Percentiles rank a stretch among this genome's conserved stretches.
Conservation (phyloP, 1,140 invertebrate species). For the Drosophila kohkoa region DNA sequence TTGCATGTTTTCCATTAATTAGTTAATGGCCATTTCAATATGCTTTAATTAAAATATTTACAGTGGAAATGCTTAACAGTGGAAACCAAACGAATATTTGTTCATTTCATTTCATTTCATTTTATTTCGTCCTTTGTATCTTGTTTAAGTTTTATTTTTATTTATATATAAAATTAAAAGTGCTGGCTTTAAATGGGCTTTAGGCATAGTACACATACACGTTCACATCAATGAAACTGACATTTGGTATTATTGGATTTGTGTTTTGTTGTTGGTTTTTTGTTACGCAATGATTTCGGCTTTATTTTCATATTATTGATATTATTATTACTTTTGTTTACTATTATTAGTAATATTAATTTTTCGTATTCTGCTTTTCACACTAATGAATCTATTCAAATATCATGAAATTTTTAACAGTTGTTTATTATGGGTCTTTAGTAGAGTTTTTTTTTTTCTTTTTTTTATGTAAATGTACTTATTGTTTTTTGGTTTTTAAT, state of each 20-base stretch:
- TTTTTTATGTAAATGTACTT: constrained; percentile 58
- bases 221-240: constrained; percentile 62
- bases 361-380: constrained; percentile 30
- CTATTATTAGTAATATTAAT: constrained; percentile 31
- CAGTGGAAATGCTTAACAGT: constrained; percentile 77
- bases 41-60: constrained; percentile 76
- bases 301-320: constrained; percentile 26
- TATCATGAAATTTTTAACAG: constrained; percentile 67
- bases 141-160: constrained; percentile 1
- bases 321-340: constrained; percentile 16
- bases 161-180: constrained; percentile 22
- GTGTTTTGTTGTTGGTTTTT: constrained; percentile 15
- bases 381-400: constrained; percentile 71
- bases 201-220: constrained; percentile 58
- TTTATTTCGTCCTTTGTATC: constrained; percentile 10
- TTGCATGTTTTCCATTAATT: constrained; percentile 62
- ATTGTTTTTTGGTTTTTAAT: constrained; percentile 6
- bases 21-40: constrained; percentile 61
- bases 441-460: constrained; percentile 13
- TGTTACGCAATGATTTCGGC: constrained; percentile 38
- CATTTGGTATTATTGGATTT: constrained; percentile 46
- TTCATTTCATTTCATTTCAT: constrained; percentile 32
- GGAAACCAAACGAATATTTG: constrained; percentile 57
- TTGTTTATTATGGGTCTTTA: constrained; percentile 28
- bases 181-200: constrained; percentile 31